Conservation (phyloP, 2,888 invertebrate genomes). For the Hybos culiciformis region DNA sequence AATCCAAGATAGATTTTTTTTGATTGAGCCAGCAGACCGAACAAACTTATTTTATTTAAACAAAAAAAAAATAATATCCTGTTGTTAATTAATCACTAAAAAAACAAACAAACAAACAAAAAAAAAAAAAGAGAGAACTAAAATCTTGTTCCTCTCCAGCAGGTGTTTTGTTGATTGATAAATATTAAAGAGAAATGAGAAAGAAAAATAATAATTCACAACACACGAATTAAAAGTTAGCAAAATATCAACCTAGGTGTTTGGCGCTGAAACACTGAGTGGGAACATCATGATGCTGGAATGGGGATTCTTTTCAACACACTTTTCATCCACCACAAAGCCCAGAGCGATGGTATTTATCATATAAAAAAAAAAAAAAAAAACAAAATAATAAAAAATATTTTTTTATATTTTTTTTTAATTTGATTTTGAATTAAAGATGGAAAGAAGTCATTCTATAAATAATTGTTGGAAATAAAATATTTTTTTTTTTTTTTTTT, state of each 20-base stretch:
- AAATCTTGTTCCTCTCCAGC: constrained; percentile 40
- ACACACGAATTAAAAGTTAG: constrained; percentile 5
- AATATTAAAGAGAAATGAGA: constrained; percentile 27
- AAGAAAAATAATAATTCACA: constrained; percentile 16
- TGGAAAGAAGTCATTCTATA: constrained; percentile 6
- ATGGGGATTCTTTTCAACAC: too few species aligned
- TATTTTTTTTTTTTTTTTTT: neutral
- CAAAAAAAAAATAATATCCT: constrained; percentile 5
- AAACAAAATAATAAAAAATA: constrained; percentile 9
- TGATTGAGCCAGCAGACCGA: too few species aligned
- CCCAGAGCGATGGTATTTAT: constrained; percentile 22
- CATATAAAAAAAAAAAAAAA: constrained; percentile 14
- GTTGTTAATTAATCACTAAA: neutral
- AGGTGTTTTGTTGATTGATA: constrained; percentile 38
- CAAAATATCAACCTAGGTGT: constrained; percentile 2
- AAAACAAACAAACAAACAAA: constrained; percentile 5
- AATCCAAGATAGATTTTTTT: too few species aligned
- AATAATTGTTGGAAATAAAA: neutral
- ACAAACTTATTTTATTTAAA: too few species aligned
- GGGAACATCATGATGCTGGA: constrained; percentile 11
- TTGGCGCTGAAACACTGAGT: constrained; percentile 9
- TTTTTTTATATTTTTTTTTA: too few species aligned
- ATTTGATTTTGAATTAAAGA: too few species aligned
- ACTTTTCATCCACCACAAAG: neutral
- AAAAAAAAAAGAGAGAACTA: constrained; percentile 34